Evolutionary conservation across 2,888 invertebrate species (phyloP).

Genomic region (Eucriotettix oculatus): DNA sequence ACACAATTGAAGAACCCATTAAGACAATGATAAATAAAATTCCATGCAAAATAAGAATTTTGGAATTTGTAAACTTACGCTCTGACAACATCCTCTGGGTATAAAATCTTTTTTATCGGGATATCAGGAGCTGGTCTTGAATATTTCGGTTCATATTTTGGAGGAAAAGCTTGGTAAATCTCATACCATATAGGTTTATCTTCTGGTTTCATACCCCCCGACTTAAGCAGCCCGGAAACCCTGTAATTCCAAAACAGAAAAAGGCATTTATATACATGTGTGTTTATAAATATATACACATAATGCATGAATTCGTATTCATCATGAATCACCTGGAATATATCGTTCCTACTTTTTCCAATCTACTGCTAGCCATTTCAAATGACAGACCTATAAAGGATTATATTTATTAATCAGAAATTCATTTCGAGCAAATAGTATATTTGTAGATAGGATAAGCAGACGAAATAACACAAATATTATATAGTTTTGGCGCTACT

Average conservation of each 20-base stretch:
- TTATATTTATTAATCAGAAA: neutral
- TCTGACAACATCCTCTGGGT: slow-evolving; percentile 66
- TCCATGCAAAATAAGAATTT: no score
- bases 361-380: slow-evolving; percentile 47
- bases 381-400: neutral
- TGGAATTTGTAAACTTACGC: slow-evolving; percentile 41
- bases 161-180: slow-evolving; percentile 80
- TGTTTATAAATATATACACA: neutral
- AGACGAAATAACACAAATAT: no score
- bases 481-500: no score
- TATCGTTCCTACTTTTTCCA: slow-evolving; percentile 59
- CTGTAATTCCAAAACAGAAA: slow-evolving; percentile 30
- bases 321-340: slow-evolving; percentile 42
- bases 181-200: slow-evolving; percentile 90
- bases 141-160: slow-evolving; percentile 62
- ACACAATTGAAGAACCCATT: no score
- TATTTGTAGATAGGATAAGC: no score
- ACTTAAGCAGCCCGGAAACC: slow-evolving; percentile 56
- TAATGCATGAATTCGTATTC: neutral
- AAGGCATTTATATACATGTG: neutral
- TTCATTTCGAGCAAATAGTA: no score
- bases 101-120: slow-evolving; percentile 54
- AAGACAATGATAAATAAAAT: no score
- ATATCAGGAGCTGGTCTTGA: slow-evolving; percentile 46
- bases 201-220: slow-evolving; percentile 61